Percentiles rank a stretch among this genome's conserved stretches.
Evolutionary conservation across 2,113 vertebrate genomes (phyloP).

Genomic region (Emydocephalus ijimae): DNA sequence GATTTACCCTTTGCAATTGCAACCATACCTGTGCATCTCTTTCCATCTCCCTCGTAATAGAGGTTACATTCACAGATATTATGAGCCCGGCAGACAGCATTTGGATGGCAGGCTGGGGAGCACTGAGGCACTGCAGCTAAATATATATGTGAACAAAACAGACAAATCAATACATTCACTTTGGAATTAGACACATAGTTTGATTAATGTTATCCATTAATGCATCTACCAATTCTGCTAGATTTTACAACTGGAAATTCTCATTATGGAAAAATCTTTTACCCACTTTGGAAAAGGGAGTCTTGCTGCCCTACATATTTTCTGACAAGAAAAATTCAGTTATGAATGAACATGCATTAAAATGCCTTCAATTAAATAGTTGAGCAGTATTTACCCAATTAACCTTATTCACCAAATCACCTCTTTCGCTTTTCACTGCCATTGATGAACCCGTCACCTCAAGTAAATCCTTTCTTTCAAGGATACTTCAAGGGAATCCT

Average conservation of each 20-base stretch:
- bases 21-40: slow-evolving; percentile 74
- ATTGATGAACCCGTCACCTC: neutral
- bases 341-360: neutral
- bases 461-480: neutral
- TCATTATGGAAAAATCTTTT: neutral
- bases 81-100: slow-evolving; percentile 73
- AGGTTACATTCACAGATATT: slow-evolving; percentile 80
- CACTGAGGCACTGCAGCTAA: slow-evolving; percentile 69
- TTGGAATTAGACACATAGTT: neutral
- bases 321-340: neutral
- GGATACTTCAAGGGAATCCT: neutral
- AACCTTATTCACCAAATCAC: neutral
- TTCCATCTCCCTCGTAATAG: slow-evolving; percentile 85
- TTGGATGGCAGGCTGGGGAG: slow-evolving; percentile 75
- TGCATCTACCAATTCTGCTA: neutral
- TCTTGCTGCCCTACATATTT: neutral
- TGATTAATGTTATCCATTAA: neutral
- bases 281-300: neutral
- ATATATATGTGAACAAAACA: slow-evolving; percentile 9
- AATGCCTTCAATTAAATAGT: neutral
- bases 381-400: neutral
- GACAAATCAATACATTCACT: neutral
- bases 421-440: neutral
- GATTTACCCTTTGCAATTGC: neutral
- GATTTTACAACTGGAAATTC: neutral